Percentiles rank a stretch among this genome's conserved stretches.
Evolutionary conservation across 2,888 invertebrate species (phyloP).

Genomic region (Tolmerus cingulatus): DNA sequence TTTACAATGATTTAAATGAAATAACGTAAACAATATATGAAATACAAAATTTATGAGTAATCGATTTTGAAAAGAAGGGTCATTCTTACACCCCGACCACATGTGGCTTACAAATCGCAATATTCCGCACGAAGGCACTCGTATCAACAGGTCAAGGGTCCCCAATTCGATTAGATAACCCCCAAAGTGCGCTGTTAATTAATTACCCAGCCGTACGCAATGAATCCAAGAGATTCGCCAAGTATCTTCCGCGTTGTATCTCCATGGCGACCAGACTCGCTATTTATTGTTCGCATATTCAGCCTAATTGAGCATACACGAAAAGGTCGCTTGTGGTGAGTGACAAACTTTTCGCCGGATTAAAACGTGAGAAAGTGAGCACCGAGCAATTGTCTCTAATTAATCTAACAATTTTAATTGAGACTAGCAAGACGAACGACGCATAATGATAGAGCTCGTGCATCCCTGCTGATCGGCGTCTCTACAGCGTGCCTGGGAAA

Average conservation of each 20-base stretch:
- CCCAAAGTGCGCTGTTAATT: neutral
- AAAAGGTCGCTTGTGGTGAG: neutral
- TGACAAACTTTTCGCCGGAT: constrained; percentile 19
- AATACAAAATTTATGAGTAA: neutral
- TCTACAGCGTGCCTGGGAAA: neutral
- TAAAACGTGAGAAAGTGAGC: constrained; percentile 47
- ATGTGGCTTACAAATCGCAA: neutral
- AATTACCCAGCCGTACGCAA: neutral
- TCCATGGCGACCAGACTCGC: neutral
- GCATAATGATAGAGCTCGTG: neutral
- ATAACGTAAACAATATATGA: neutral
- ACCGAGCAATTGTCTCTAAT: constrained; percentile 46
- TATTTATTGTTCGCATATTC: neutral
- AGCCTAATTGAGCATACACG: neutral
- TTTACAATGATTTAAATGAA: neutral
- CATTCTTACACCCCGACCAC: neutral
- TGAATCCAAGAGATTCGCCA: neutral
- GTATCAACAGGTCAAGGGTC: neutral
- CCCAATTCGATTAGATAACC: neutral
- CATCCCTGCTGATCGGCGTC: neutral
- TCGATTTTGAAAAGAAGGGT: neutral
- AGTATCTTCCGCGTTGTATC: neutral
- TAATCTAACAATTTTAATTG: constrained; percentile 46
- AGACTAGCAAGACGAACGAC: constrained; percentile 15
- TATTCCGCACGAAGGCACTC: neutral